Base-by-base conservation (phyloP, 2,888 invertebrate species). In the Pammene aurita region DNA sequence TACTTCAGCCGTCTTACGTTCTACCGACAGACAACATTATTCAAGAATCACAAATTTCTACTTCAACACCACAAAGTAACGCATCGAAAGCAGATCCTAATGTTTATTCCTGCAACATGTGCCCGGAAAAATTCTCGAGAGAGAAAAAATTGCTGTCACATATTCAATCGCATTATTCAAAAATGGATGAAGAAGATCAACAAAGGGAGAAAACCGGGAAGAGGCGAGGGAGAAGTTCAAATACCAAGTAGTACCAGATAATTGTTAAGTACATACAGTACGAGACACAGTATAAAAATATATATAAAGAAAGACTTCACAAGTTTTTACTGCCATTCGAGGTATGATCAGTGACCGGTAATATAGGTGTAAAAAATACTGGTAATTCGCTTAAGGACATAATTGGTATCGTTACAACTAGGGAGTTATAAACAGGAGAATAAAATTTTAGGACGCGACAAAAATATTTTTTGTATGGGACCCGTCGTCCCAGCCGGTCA, bases 21-120 rank as follows among this genome's bases (percentile, higher is more conserved):
- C 74, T 92, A 18, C 92, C 93, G 0, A 90, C 89, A 0, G 79
- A 87, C 74, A 90, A 85, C 72, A 89, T 89, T 10, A 89, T 92
- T 44, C 92, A 92, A 75, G 93, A 93, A 75, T 88, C 93, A 0
- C 91, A 91, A 77, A 90, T 91, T 70, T 84, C 89, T 0, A 92
- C 92, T 1, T 90, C 91, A 0, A 87, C 86, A 2, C 75, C 83
- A 0, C 82, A 79, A 42, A 72, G 73, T 13, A 73, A 75, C 6
- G 55, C 72, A 26, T 80, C 78, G n/a, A 78, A 71, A 16, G 77
- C 79, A 64, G 81, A 79, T 0, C 80, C 80, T 60, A 80, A 81
- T 0, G 81, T 78, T 63, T 92, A 92, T 74, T 64, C 80, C 0
- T 93, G 93, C 77, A 88, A 88, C 70, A 87, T 93, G 84, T 93